Conservation (phyloP, 2,797 vertebrate species). For the Pelobates cultripes region DNA sequence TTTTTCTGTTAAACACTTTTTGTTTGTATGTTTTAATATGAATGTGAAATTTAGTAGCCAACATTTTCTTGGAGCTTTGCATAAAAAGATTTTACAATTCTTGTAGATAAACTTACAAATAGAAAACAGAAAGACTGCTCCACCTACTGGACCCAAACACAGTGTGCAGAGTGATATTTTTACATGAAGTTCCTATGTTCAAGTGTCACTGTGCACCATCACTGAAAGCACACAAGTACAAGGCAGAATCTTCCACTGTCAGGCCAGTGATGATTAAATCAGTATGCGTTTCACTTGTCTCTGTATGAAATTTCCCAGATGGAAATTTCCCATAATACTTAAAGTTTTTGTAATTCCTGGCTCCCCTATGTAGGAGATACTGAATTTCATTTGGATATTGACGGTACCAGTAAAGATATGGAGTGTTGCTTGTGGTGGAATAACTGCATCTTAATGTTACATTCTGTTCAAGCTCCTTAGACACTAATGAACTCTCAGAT, state of each 20-base stretch:
- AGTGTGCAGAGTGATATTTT: not conserved
- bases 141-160: not conserved
- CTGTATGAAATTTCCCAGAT: slow-evolving; percentile 4
- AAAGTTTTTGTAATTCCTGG: not conserved
- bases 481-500: not conserved
- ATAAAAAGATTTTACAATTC: too few species aligned
- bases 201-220: slow-evolving; percentile 19
- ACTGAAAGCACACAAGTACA: slow-evolving; percentile 39
- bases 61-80: too few species aligned
- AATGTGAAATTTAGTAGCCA: too few species aligned
- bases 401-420: slow-evolving; percentile 37
- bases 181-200: too few species aligned
- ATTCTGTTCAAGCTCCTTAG: not conserved
- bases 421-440: not conserved
- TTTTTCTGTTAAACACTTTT: too few species aligned
- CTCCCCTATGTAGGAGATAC: slow-evolving; percentile 17
- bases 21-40: too few species aligned
- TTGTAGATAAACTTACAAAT: too few species aligned
- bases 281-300: not conserved
- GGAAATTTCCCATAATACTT: not conserved
- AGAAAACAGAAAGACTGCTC: not conserved
- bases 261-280: slow-evolving; percentile 17
- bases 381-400: slow-evolving; percentile 22
- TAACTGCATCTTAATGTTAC: slow-evolving; percentile 30
- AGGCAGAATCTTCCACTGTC: slow-evolving; percentile 22